These are phyloP conservation scores for Lasioglossum baleicum DNA, from an alignment of 1,140 invertebrate species.

Conservation along the genomic window DNA sequence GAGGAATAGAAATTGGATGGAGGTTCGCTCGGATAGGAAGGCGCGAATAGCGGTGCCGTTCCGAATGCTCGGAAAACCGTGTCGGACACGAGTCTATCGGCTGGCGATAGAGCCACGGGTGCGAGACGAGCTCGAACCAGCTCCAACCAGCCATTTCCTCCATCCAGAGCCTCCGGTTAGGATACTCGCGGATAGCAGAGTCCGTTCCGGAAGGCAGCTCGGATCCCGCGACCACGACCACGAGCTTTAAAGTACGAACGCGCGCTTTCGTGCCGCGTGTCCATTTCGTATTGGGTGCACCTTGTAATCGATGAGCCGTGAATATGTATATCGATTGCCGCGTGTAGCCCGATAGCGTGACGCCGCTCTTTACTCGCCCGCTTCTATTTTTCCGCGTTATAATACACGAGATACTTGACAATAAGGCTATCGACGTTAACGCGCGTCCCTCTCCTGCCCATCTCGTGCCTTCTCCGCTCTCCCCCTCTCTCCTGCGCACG, in stretches of 20 bases:
- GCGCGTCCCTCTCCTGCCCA: neutral
- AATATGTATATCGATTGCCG: constrained; percentile 11
- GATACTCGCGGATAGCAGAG: neutral
- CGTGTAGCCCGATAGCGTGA: constrained; percentile 19
- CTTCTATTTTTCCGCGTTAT: neutral
- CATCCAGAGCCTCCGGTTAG: too few relatives aligned
- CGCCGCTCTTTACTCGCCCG: neutral
- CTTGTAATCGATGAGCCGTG: constrained; percentile 30
- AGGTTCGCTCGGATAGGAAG: constrained; percentile 16
- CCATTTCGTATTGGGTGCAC: constrained; percentile 7
- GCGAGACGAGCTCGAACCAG: too few relatives aligned
- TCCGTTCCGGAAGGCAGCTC: too few relatives aligned
- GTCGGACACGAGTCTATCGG: constrained; percentile 13
- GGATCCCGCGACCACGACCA: neutral
- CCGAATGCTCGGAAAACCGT: constrained; percentile 33
- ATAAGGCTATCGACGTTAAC: neutral
- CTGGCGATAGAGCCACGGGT: too few relatives aligned
- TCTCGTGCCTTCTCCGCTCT: neutral
- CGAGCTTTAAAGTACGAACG: neutral
- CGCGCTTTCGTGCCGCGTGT: neutral
- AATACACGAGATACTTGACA: constrained; percentile 9
- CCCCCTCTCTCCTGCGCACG: too few relatives aligned
- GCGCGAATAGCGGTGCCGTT: constrained; percentile 6
- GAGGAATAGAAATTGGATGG: neutral
- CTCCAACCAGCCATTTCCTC: too few relatives aligned